Conservation (phyloP, 1,140 invertebrate genomes). For the Cotesia typhae region DNA sequence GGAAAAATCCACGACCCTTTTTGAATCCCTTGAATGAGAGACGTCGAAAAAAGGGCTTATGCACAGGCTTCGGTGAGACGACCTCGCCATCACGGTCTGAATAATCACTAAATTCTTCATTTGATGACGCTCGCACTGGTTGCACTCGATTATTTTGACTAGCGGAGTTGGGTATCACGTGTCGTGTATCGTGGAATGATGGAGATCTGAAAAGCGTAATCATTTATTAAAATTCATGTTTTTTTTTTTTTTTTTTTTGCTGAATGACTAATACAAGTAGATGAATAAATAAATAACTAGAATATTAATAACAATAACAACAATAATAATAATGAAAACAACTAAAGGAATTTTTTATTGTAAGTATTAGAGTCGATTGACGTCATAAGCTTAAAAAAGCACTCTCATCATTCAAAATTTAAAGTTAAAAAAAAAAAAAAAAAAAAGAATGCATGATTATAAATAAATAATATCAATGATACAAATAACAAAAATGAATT, state of each 20-base stretch:
- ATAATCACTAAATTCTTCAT: constrained; percentile 72
- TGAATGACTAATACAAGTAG: too few species aligned
- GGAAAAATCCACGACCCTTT: constrained; percentile 85
- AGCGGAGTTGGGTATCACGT: constrained; percentile 40
- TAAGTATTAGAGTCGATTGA: too few species aligned
- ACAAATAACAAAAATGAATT: too few species aligned
- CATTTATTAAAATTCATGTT: not conserved
- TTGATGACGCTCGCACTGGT: constrained; percentile 54
- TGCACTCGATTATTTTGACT: constrained; percentile 53
- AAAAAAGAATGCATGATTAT: not conserved
- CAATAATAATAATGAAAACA: too few species aligned
- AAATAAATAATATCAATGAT: too few species aligned
- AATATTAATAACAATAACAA: too few species aligned
- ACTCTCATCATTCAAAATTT: not conserved
- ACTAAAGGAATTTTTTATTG: too few species aligned
- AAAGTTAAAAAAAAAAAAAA: constrained; percentile 7
- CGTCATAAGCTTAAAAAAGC: constrained; percentile 8
- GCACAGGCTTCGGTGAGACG: constrained; percentile 79
- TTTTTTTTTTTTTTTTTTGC: not conserved
- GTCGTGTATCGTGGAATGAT: constrained; percentile 53
- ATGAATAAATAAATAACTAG: too few species aligned
- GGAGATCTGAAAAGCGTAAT: constrained; percentile 50
- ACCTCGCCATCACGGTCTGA: constrained; percentile 77
- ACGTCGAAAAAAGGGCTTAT: constrained; percentile 84
- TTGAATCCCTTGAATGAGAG: constrained; percentile 89